These are phyloP conservation scores for Theristicus caerulescens DNA, from an alignment of 2,113 vertebrate genomes.

Conservation along the genomic window DNA sequence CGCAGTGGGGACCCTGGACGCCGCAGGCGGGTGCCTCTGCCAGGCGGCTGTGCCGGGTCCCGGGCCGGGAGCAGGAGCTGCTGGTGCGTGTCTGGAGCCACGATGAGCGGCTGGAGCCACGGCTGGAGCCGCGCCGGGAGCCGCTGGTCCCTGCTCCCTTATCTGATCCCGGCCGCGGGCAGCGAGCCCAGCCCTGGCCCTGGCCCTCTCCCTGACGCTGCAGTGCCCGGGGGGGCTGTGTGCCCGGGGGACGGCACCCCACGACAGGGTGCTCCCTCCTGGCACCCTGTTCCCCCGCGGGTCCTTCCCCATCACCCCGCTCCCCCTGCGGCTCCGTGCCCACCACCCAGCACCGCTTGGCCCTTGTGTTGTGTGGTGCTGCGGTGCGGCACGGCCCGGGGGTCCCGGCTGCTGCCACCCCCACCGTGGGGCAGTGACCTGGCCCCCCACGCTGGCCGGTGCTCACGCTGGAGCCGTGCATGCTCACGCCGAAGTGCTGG, in stretches of 20 bases:
- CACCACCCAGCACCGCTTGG: no score
- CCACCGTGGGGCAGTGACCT: not conserved
- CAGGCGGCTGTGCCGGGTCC: not conserved
- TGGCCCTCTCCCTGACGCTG: not conserved
- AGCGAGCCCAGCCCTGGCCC: not conserved
- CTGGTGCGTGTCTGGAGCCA: not conserved
- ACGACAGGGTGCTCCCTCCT: not conserved
- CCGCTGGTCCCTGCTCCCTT: not conserved
- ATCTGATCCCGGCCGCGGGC: not conserved
- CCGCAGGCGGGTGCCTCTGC: not conserved
- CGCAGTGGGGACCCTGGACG: not conserved
- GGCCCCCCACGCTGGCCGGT: no score
- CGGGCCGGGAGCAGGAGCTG: not conserved
- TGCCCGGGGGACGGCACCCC: not conserved
- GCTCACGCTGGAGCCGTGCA: not conserved
- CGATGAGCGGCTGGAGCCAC: not conserved
- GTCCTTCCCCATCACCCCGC: not conserved
- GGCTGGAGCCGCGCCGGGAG: not conserved
- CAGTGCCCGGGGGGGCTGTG: not conserved
- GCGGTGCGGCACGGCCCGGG: no score
- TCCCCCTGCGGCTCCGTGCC: not conserved
- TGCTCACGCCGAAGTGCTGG: no score
- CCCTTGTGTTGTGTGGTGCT: accelerated
- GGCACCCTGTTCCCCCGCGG: not conserved
- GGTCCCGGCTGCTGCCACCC: not conserved